A percentile compares a stretch with the other conserved stretches of the same genome.
Conservation (phyloP, 2,113 vertebrate species). For the Coturnix japonica region DNA sequence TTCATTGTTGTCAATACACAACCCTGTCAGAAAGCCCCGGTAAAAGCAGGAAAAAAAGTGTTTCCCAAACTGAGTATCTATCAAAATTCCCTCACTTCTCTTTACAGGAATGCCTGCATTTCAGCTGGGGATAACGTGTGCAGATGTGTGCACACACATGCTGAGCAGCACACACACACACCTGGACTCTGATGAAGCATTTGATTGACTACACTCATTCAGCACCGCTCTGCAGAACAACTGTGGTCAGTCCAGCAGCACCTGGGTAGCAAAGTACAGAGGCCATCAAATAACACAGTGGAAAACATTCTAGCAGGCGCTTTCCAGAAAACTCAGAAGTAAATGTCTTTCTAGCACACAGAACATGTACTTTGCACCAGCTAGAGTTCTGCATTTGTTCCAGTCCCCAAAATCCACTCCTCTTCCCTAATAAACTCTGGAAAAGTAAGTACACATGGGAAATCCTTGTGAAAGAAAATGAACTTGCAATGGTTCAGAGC, state of each 20-base stretch:
- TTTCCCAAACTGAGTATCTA: neutral
- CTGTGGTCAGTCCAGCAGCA: neutral
- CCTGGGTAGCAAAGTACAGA: neutral
- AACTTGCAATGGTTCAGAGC: too few species aligned
- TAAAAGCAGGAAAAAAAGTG: neutral
- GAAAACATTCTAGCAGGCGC: too few species aligned
- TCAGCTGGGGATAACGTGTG: fast-evolving
- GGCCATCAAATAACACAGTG: too few species aligned
- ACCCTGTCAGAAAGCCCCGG: neutral
- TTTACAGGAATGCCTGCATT: neutral
- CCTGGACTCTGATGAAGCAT: too few species aligned
- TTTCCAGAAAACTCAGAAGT: neutral
- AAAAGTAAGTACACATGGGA: too few species aligned
- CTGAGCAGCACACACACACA: neutral
- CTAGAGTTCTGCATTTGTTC: too few species aligned
- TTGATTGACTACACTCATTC: fast-evolving
- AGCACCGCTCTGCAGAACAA: neutral
- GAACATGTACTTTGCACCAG: neutral
- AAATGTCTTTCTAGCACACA: neutral
- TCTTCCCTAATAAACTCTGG: neutral
- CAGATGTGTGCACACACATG: fast-evolving
- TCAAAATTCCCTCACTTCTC: neutral
- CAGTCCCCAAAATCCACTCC: too few species aligned
- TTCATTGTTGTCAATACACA: neutral
- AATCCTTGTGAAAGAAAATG: neutral